A percentile compares a stretch with the other conserved stretches of the same genome.
These are phyloP conservation scores for Motacilla tschutschensis DNA, from an alignment of 2,113 vertebrate genomes.

Conservation along the genomic window DNA sequence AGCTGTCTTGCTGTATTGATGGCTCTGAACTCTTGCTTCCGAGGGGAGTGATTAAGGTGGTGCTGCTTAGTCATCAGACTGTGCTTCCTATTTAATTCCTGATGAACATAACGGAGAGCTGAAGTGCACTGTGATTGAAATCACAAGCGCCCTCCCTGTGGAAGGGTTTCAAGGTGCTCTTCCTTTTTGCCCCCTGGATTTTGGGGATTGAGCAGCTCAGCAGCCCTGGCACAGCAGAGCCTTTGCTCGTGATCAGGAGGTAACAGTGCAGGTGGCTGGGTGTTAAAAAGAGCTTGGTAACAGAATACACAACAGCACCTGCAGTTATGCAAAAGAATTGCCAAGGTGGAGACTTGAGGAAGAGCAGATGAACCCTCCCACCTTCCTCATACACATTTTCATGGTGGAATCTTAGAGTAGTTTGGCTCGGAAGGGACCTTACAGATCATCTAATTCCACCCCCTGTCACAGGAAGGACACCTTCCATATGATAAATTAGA, in stretches of 20 bases:
- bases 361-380: not conserved
- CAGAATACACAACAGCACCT: not conserved
- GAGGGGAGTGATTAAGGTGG: not conserved
- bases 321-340: not conserved
- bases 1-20: conserved; percentile 1
- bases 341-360: not conserved
- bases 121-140: not conserved
- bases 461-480: not conserved
- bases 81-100: not conserved
- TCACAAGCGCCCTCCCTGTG: accelerated
- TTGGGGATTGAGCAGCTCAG: not conserved
- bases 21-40: conserved; percentile 12
- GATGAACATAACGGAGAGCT: not conserved
- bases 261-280: not conserved
- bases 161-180: not conserved
- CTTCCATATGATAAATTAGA: not conserved
- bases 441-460: not conserved
- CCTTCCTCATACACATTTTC: not conserved
- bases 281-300: not conserved
- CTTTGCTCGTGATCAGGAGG: not conserved
- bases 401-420: not conserved
- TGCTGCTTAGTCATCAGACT: conserved; percentile 12
- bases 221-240: not conserved
- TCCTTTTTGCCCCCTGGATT: not conserved
- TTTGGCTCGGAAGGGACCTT: not conserved